phyloP scores from a whole-genome alignment of 2,888 invertebrate species.

The Mimas tiliae region DNA sequence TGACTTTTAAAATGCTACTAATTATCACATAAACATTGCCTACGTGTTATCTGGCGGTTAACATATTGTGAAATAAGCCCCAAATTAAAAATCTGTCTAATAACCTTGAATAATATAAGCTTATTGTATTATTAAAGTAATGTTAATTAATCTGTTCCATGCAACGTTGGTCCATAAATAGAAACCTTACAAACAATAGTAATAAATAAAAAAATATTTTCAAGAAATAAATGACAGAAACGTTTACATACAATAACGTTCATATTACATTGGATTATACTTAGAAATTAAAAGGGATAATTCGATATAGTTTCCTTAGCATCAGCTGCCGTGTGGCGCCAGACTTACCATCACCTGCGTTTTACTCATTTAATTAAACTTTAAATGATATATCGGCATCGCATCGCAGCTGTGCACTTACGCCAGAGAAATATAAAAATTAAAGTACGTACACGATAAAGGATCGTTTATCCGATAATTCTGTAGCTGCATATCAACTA shows the following conservation, averaged over 20 bases:
- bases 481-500: background rate
- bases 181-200: background rate
- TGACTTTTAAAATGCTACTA: too few species aligned
- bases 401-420: conserved; percentile 13
- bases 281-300: background rate
- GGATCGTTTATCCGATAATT: conserved; percentile 2
- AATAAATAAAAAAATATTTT: background rate
- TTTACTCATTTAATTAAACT: conserved; percentile 27
- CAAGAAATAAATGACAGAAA: background rate
- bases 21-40: too few species aligned
- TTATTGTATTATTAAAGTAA: too few species aligned
- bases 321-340: conserved; percentile 35
- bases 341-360: conserved; percentile 28
- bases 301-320: conserved; percentile 26
- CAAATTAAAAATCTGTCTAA: too few species aligned
- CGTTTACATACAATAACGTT: background rate
- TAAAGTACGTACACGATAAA: background rate
- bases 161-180: too few species aligned
- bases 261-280: background rate
- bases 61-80: too few species aligned
- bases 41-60: too few species aligned
- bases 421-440: too few species aligned
- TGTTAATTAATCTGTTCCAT: too few species aligned
- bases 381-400: conserved; percentile 17
- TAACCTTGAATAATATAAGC: too few species aligned